A percentile compares a stretch with the other conserved stretches of the same genome.
phyloP scores from a whole-genome alignment of 2,113 vertebrate species.

The Lynx canadensis region DNA sequence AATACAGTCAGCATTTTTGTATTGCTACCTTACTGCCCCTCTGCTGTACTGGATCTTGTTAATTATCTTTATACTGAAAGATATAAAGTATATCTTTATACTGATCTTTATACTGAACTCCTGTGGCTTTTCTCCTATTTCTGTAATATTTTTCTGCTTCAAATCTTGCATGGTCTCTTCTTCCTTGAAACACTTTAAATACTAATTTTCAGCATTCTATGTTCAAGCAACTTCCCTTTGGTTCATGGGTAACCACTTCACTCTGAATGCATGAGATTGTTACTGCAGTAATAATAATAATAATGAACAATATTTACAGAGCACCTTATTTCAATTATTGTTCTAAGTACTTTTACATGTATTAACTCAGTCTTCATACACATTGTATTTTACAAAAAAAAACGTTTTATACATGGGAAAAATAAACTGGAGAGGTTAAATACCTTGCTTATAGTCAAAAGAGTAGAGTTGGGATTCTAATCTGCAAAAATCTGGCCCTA shows the following conservation, averaged over 20 bases:
- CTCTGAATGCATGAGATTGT: background rate
- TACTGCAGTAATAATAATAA: background rate
- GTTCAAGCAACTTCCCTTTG: background rate
- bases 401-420: background rate
- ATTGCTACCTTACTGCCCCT: background rate
- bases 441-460: background rate
- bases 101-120: background rate
- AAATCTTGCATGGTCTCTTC: background rate
- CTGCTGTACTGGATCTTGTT: background rate
- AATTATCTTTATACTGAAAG: background rate
- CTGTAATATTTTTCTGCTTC: background rate
- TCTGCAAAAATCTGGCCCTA: background rate
- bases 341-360: background rate
- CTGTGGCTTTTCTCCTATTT: background rate
- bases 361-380: background rate
- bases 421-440: background rate
- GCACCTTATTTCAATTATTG: background rate
- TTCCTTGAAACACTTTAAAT: background rate
- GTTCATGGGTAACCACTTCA: background rate
- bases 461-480: background rate
- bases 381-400: background rate
- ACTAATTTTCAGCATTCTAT: background rate
- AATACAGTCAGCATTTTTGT: background rate
- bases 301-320: background rate
- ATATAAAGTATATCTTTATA: too few species aligned